Percentiles rank a stretch among this genome's conserved stretches.
Evolutionary conservation across 2,888 invertebrate species (phyloP).

Genomic region (Xanthia togata): DNA sequence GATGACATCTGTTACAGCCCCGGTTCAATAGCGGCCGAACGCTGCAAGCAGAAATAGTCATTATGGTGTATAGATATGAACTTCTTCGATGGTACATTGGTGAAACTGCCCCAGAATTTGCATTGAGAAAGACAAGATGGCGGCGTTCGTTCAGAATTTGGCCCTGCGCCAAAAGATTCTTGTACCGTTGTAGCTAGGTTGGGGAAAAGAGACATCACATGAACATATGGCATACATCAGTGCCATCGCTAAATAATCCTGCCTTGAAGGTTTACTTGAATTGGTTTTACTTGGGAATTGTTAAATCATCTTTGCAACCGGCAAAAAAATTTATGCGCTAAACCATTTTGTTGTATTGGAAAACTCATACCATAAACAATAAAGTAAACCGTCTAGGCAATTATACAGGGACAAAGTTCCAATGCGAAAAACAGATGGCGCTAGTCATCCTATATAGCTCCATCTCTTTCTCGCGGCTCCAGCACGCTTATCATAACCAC

Average conservation of each 20-base stretch:
- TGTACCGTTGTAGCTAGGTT: background rate
- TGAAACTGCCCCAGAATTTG: background rate
- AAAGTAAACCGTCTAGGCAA: background rate
- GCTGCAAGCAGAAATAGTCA: too few relatives aligned
- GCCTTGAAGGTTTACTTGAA: background rate
- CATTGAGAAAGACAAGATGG: background rate
- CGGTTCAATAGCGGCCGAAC: too few relatives aligned
- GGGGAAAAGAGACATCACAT: constrained; percentile 17
- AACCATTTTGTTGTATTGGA: background rate
- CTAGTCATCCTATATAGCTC: background rate
- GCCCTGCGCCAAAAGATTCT: background rate
- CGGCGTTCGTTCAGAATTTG: background rate
- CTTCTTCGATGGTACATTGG: background rate
- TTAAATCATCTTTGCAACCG: background rate
- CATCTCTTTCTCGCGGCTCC: constrained; percentile 4
- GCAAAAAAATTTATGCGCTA: background rate
- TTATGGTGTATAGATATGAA: too few relatives aligned
- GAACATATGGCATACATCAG: background rate
- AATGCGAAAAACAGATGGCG: constrained; percentile 10
- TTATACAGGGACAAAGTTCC: background rate
- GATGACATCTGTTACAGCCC: too few relatives aligned
- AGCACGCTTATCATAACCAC: background rate
- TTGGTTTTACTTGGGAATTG: background rate
- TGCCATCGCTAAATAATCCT: constrained; percentile 12
- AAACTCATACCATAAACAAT: background rate